A percentile compares a stretch with the other conserved stretches of the same genome.
phyloP scores from a whole-genome alignment of 2,888 invertebrate genomes.

The Miltochrista miniata region DNA sequence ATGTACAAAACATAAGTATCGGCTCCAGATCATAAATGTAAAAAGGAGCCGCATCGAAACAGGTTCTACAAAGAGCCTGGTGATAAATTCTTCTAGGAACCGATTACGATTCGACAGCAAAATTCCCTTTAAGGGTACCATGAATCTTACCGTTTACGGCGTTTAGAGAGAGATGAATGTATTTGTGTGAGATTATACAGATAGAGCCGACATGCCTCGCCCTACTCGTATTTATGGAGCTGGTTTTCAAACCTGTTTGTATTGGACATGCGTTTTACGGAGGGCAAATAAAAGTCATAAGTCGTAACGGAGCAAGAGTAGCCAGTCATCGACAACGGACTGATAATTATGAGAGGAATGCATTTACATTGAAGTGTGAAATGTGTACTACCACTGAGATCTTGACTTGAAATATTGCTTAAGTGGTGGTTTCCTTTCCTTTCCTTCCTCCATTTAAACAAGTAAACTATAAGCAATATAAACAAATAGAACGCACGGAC shows the following conservation, averaged over 20 bases:
- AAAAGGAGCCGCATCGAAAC: slow-evolving; percentile 40
- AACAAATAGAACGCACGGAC: neutral
- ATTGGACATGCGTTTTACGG: slow-evolving; percentile 49
- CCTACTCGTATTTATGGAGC: slow-evolving; percentile 58
- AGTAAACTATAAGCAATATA: too few relatives aligned
- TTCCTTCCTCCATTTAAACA: too few relatives aligned
- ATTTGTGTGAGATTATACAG: slow-evolving; percentile 63
- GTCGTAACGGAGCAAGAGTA: slow-evolving; percentile 68
- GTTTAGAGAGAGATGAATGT: slow-evolving; percentile 71
- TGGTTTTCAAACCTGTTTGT: slow-evolving; percentile 55
- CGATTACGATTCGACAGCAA: slow-evolving; percentile 70
- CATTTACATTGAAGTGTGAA: slow-evolving; percentile 55
- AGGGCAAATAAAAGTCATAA: slow-evolving; percentile 75
- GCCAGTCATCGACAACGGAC: slow-evolving; percentile 31
- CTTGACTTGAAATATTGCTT: slow-evolving; percentile 22
- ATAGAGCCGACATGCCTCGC: slow-evolving; percentile 56
- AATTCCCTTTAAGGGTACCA: slow-evolving; percentile 67
- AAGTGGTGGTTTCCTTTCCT: too few relatives aligned
- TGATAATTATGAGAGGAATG: slow-evolving; percentile 65
- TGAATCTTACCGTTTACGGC: slow-evolving; percentile 67
- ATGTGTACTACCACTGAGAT: slow-evolving; percentile 40
- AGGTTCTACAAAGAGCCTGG: slow-evolving; percentile 59
- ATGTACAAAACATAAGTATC: slow-evolving; percentile 27
- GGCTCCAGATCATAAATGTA: slow-evolving; percentile 35
- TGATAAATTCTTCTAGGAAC: slow-evolving; percentile 72